Evolutionary conservation across 2,113 vertebrate genomes (phyloP).

Genomic region (Centropristis striata): DNA sequence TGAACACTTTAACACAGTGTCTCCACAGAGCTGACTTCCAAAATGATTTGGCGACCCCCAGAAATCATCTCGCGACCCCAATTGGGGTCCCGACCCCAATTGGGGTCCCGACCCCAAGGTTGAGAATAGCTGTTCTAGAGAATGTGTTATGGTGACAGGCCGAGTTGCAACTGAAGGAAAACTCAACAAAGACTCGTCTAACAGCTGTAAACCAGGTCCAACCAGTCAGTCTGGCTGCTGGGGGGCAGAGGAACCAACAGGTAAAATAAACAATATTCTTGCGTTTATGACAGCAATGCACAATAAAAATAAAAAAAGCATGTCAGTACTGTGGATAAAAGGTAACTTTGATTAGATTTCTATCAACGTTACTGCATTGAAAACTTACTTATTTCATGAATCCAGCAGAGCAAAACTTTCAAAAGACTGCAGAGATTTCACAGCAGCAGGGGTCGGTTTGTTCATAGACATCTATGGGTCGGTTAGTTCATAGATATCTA

Average conservation of each 20-base stretch:
- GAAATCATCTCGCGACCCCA: no score
- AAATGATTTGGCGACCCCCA: no score
- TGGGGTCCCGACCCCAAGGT: no score
- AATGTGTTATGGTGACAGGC: no score
- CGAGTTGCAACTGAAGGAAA: no score
- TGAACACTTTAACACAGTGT: no score
- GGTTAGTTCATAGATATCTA: no score
- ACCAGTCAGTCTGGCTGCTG: slow-evolving; percentile 14
- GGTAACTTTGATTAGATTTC: background rate
- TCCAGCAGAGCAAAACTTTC: background rate
- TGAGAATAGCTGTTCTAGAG: no score
- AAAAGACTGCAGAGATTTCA: background rate
- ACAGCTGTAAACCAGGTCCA: slow-evolving; percentile 8
- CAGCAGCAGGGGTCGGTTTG: background rate
- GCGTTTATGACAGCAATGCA: background rate
- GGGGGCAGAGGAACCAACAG: background rate
- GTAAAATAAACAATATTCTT: no score
- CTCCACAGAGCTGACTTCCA: no score
- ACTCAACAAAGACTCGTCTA: slow-evolving; percentile 20
- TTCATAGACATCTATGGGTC: no score
- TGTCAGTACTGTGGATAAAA: background rate
- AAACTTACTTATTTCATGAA: slow-evolving; percentile 30
- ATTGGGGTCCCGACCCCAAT: no score
- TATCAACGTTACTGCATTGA: background rate
- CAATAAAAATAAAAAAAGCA: background rate